Conservation (phyloP, 2,888 invertebrate genomes). For the Syrista parreyssii region DNA sequence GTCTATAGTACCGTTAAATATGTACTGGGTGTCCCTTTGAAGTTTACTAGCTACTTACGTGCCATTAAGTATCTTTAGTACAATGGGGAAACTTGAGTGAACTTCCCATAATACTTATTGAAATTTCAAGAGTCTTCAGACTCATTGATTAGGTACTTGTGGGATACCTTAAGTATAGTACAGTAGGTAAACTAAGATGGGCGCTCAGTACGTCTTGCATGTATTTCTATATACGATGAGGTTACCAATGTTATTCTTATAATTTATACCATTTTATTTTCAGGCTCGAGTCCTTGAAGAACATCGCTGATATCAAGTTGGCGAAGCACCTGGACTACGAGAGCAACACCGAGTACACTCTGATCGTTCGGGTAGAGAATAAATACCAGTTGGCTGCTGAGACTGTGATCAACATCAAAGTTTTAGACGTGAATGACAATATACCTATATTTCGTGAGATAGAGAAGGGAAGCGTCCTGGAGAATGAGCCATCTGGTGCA, state of each 20-base stretch:
- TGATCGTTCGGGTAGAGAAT: constrained; percentile 86
- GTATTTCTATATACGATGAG: neutral
- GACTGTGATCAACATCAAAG: constrained; percentile 80
- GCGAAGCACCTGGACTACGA: constrained; percentile 86
- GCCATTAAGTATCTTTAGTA: neutral
- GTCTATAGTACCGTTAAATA: neutral
- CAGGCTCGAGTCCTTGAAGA: constrained; percentile 73
- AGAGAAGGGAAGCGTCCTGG: constrained; percentile 83
- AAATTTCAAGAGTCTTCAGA: neutral
- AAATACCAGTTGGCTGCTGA: constrained; percentile 84
- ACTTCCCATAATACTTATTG: neutral
- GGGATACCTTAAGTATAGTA: neutral
- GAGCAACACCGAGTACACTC: constrained; percentile 83
- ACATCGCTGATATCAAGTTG: constrained; percentile 80
- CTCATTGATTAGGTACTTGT: neutral
- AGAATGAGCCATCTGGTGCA: constrained; percentile 86
- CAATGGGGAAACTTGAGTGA: neutral
- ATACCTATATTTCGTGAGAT: constrained; percentile 88
- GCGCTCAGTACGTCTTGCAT: neutral
- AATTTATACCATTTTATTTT: constrained; percentile 21
- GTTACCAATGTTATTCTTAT: neutral
- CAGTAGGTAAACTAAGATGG: neutral
- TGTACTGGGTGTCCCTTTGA: neutral
- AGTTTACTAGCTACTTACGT: neutral
- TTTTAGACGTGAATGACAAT: constrained; percentile 92